Conservation (phyloP, 2,113 vertebrate species). For the Ahaetulla prasina region DNA sequence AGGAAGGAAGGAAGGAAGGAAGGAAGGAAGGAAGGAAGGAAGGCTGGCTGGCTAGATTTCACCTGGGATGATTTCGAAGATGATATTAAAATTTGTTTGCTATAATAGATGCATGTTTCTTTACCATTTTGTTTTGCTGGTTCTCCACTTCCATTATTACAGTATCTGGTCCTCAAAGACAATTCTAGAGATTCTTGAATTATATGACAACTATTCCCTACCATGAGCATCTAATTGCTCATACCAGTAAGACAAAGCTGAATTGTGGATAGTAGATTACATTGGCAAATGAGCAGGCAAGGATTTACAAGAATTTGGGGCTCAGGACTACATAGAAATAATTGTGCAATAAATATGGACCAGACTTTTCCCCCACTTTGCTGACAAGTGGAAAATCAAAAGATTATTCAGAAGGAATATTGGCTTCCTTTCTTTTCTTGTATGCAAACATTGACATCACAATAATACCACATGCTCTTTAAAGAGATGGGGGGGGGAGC, state of each 20-base stretch:
- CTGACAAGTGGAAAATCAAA: constrained; percentile 10
- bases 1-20: too few relatives aligned
- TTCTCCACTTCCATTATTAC: background rate
- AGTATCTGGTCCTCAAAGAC: background rate
- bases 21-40: too few relatives aligned
- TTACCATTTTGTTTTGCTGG: background rate
- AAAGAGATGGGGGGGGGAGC: background rate
- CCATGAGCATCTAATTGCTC: background rate
- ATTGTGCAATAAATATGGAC: background rate
- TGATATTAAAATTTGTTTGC: background rate
- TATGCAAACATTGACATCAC: background rate
- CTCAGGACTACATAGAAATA: background rate
- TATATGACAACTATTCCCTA: background rate
- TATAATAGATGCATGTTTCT: background rate
- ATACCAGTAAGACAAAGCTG: background rate
- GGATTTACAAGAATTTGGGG: too few relatives aligned
- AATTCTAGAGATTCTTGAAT: background rate
- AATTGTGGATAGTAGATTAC: background rate
- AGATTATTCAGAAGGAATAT: constrained; percentile 23
- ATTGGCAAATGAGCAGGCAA: background rate
- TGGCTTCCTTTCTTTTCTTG: background rate
- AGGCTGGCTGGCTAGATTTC: background rate
- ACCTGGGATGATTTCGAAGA: background rate
- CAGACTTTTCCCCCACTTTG: background rate
- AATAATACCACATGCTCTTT: background rate